These are phyloP conservation scores for Platichthys stellatus DNA, from an alignment of 2,113 vertebrate species.

Conservation along the genomic window DNA sequence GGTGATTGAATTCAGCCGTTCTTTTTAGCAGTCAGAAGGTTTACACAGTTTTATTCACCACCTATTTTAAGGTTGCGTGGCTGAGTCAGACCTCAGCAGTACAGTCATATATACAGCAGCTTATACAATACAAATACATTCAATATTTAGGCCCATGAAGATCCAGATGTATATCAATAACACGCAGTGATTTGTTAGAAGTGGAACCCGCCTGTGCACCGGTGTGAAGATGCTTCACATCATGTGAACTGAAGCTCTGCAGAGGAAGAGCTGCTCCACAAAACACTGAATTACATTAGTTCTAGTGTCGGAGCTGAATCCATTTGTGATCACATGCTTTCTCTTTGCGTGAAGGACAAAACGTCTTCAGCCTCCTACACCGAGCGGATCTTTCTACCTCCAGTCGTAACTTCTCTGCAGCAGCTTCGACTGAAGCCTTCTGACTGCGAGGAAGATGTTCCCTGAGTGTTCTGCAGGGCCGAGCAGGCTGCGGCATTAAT, in stretches of 20 bases:
- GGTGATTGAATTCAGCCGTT: no score
- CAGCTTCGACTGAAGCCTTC: conserved; percentile 49
- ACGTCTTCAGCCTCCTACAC: background rate
- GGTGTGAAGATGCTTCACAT: background rate
- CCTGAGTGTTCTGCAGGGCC: conserved; percentile 61
- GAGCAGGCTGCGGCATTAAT: conserved; percentile 67
- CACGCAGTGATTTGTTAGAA: no score
- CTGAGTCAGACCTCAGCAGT: no score
- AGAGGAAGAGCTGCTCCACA: background rate
- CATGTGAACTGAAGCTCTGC: background rate
- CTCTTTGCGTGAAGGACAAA: background rate
- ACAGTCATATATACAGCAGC: no score
- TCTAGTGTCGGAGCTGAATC: background rate
- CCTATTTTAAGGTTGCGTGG: no score
- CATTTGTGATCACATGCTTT: conserved; percentile 14
- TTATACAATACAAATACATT: no score
- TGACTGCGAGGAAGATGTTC: conserved; percentile 67
- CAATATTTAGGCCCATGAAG: no score
- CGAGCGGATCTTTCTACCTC: conserved; percentile 4
- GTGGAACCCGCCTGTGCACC: no score
- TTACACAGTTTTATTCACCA: no score
- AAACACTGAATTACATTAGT: conserved; percentile 8
- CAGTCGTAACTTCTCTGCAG: conserved; percentile 33
- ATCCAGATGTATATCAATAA: no score
- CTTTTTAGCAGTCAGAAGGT: no score